Evolutionary conservation across 2,888 invertebrate genomes (phyloP).

Genomic region (Rotaria macrura): DNA sequence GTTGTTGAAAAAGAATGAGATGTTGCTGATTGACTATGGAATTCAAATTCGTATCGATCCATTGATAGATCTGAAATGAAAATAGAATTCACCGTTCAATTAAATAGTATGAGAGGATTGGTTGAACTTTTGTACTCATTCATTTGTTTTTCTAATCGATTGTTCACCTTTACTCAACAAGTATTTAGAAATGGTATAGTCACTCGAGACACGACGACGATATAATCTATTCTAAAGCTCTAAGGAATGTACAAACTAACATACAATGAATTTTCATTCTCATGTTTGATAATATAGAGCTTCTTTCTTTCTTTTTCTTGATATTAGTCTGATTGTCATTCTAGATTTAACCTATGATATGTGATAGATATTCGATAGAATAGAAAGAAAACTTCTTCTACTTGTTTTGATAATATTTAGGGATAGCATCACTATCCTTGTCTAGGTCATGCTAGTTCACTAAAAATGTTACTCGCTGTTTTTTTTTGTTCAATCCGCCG

Average conservation of each 20-base stretch:
- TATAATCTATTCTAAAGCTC: neutral
- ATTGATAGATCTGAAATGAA: neutral
- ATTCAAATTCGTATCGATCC: constrained; percentile 9
- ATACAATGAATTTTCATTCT: neutral
- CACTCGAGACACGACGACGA: neutral
- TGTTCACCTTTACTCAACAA: neutral
- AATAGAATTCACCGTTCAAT: neutral
- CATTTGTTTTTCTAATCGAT: neutral
- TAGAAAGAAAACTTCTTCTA: neutral
- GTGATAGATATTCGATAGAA: neutral
- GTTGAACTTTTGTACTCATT: neutral
- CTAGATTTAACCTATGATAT: neutral
- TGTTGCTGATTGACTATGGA: neutral
- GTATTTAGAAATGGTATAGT: neutral
- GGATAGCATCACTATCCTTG: neutral
- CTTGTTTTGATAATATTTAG: neutral
- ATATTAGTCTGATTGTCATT: neutral
- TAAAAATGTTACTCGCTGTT: neutral
- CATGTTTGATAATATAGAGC: neutral
- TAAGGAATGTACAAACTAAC: neutral
- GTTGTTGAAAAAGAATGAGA: neutral
- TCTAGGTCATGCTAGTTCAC: neutral
- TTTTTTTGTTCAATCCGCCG: neutral
- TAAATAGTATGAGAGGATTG: neutral
- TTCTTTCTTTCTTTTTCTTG: neutral